Evolutionary conservation across 2,888 invertebrate genomes (phyloP), one percentile per base, ranked within the genome.

Genomic region (Peribatodes rhomboidaria): DNA sequence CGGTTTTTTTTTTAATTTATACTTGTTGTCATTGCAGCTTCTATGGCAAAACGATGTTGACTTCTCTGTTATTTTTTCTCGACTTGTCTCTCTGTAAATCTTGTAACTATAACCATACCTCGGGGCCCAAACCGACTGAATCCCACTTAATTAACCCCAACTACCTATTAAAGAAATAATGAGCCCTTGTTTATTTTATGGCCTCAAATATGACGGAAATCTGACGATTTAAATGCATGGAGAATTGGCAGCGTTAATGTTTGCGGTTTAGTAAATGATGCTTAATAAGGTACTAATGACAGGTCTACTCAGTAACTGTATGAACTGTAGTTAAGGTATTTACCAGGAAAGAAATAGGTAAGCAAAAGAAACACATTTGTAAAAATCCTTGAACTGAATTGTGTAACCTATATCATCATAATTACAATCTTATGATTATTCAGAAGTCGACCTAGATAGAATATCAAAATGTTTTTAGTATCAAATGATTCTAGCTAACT

Each of bases 111-210:
- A 50, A 37, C 18, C 7, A 20, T 92, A 90, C 90, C 89, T 89
- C 77, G 80, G 89, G 91, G 90, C 86, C 80, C 79, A 78, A 81
- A 81, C 80, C 76, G 82, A 74, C 81, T 89, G 86, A 90, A 91
- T 91, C 86, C 83, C 72, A 87, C 86, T 90, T 92, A 92, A 92
- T 92, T 92, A 93, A 90, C 90, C 85, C 85, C 81, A 80, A 85
- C 87, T 88, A 85, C 87, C 88, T 88, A 86, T 86, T 85, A 81
- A 81, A 81, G 78, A 73, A 83, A 85, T 88, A 88, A 89, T 88
- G 84, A 89, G 84, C 82, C 69, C 75, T 72, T 77, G 77, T 82
- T 83, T 79, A 79, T 78, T 81, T 82, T 73, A 76, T 75, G 69
- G 71, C 72, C 74, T 70, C 67, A 67, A 72, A 70, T 72, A 69